Conservation (phyloP, 1,140 invertebrate genomes). For the Drosophila rufa region DNA sequence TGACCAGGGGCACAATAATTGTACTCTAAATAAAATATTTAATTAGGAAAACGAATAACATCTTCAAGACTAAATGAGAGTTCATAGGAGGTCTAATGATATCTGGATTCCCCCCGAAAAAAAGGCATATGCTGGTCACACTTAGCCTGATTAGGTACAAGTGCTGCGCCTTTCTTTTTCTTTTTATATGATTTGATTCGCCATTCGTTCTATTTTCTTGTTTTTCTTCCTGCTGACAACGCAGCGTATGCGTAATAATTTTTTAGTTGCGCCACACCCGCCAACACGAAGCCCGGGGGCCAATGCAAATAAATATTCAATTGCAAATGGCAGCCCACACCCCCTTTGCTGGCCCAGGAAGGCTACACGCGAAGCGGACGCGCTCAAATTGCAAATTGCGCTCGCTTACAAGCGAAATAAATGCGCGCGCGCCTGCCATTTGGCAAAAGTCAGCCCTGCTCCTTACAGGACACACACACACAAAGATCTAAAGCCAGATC, state of each 20-base stretch:
- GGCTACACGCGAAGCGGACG: slow-evolving; percentile 52
- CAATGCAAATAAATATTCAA: slow-evolving; percentile 73
- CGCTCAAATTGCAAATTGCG: slow-evolving; percentile 77
- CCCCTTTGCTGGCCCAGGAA: neutral
- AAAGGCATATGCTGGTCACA: slow-evolving; percentile 12
- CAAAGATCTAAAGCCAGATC: slow-evolving; percentile 1
- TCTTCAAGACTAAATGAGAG: too few species aligned
- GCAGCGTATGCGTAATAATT: slow-evolving; percentile 65
- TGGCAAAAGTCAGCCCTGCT: slow-evolving; percentile 43
- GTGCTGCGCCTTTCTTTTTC: neutral
- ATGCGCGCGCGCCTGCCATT: slow-evolving; percentile 64
- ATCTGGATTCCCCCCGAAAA: neutral
- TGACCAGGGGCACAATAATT: too few species aligned
- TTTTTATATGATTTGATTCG: slow-evolving; percentile 12
- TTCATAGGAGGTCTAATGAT: too few species aligned
- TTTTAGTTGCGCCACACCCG: slow-evolving; percentile 65
- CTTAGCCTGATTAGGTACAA: slow-evolving; percentile 33
- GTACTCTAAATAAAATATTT: too few species aligned
- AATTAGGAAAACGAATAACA: too few species aligned
- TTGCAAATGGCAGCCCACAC: slow-evolving; percentile 56
- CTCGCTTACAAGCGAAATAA: slow-evolving; percentile 78
- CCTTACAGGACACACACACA: slow-evolving; percentile 8
- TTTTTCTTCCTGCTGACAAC: slow-evolving; percentile 6
- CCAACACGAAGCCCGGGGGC: slow-evolving; percentile 1
- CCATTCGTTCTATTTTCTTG: neutral